These are phyloP conservation scores for Fregata magnificens DNA, from an alignment of 2,113 vertebrate species.

Conservation along the genomic window DNA sequence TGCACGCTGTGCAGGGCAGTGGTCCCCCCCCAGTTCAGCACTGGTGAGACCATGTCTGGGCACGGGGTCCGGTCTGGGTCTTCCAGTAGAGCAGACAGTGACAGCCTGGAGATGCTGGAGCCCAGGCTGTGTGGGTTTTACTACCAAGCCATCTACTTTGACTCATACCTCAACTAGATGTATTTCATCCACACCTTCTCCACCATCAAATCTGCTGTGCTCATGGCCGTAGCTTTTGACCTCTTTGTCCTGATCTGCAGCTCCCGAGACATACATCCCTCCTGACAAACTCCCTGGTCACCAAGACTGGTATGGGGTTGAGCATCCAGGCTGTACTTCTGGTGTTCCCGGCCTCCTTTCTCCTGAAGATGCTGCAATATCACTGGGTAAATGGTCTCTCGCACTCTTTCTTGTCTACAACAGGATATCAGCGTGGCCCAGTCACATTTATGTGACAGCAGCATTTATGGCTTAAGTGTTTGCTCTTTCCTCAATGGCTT, in stretches of 20 bases:
- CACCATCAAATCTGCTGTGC: not conserved
- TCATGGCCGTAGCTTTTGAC: not conserved
- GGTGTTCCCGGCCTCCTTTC: slow-evolving; percentile 12
- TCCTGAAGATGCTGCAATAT: slow-evolving; percentile 11
- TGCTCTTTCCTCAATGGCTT: slow-evolving; percentile 36
- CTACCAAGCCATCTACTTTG: not conserved
- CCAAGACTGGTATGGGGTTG: not conserved
- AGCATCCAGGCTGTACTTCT: not conserved
- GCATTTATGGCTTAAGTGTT: slow-evolving; percentile 29
- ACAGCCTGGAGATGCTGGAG: not conserved
- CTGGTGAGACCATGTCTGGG: not conserved
- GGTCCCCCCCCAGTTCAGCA: not conserved
- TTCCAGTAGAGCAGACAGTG: rapidly evolving
- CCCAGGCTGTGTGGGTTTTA: not conserved
- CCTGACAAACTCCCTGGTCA: not conserved
- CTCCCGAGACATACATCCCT: not conserved
- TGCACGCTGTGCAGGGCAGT: not conserved
- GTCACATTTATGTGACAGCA: not conserved
- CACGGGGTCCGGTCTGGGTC: not conserved
- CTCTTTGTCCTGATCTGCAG: not conserved
- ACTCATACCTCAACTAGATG: not conserved
- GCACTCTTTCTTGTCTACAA: slow-evolving; percentile 29
- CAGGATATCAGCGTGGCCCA: slow-evolving; percentile 26
- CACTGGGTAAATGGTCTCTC: not conserved
- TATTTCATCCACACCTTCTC: not conserved